phyloP scores from a whole-genome alignment of 2,888 invertebrate genomes.

The Eugnorisma glareosa region DNA sequence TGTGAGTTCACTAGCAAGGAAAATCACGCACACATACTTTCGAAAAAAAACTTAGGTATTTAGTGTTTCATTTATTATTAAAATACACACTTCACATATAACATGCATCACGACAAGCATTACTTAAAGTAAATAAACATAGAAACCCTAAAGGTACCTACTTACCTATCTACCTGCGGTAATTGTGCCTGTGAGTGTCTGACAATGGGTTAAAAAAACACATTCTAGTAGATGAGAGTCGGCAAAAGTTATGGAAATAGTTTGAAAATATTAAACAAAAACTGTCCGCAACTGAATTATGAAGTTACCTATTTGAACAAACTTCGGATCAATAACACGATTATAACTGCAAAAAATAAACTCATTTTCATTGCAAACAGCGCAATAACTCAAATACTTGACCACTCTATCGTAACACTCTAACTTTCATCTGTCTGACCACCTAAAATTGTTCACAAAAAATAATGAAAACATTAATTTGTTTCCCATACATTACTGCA shows the following conservation, averaged over 20 bases:
- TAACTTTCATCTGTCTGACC: conserved; percentile 50
- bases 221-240: background rate
- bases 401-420: conserved; percentile 55
- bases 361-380: conserved; percentile 58
- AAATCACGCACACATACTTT: no score
- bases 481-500: conserved; percentile 25
- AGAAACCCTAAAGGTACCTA: no score
- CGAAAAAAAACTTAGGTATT: no score
- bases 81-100: no score
- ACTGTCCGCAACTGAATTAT: background rate
- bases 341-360: conserved; percentile 53
- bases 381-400: conserved; percentile 63
- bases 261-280: background rate
- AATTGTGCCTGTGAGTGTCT: no score
- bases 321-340: conserved; percentile 23
- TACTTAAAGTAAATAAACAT: no score
- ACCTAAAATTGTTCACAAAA: conserved; percentile 28
- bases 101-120: no score
- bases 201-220: background rate
- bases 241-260: background rate
- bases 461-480: background rate
- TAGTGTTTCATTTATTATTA: no score
- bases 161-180: no score
- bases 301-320: conserved; percentile 29
- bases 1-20: no score